Percentiles rank a stretch among this genome's conserved stretches.
phyloP scores from a whole-genome alignment of 2,113 vertebrate genomes.

The Platysteira castanea region DNA sequence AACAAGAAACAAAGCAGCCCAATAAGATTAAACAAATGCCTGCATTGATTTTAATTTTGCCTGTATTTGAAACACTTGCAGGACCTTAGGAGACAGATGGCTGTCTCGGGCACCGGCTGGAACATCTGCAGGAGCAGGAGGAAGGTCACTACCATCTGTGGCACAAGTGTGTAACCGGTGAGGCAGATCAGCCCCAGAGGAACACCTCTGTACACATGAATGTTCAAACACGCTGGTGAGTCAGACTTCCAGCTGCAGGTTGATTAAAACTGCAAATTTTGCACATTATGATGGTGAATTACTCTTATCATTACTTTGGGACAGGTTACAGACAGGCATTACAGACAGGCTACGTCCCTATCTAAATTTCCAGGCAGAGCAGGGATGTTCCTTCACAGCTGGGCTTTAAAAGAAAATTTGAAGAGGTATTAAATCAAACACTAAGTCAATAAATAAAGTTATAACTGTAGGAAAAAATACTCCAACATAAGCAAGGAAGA shows the following conservation, averaged over 20 bases:
- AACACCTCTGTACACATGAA: background rate
- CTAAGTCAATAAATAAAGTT: background rate
- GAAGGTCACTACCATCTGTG: background rate
- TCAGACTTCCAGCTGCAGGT: too few species aligned
- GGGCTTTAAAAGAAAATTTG: background rate
- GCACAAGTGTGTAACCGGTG: background rate
- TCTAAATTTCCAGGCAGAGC: background rate
- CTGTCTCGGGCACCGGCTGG: accelerated
- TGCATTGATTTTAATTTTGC: background rate
- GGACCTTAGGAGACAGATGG: background rate
- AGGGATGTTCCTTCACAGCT: background rate
- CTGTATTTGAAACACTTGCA: background rate
- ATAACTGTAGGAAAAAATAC: background rate
- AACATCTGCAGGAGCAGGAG: background rate
- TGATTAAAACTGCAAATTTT: background rate
- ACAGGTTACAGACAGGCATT: too few species aligned
- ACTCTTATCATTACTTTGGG: background rate
- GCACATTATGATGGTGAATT: background rate
- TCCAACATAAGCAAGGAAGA: background rate
- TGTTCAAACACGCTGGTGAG: background rate
- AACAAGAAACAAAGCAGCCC: background rate
- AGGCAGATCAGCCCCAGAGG: background rate
- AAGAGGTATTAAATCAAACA: background rate
- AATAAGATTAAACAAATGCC: background rate
- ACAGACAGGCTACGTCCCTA: too few species aligned